These are phyloP conservation scores for Eudemis profundana DNA, from an alignment of 2,888 invertebrate species.

Conservation along the genomic window DNA sequence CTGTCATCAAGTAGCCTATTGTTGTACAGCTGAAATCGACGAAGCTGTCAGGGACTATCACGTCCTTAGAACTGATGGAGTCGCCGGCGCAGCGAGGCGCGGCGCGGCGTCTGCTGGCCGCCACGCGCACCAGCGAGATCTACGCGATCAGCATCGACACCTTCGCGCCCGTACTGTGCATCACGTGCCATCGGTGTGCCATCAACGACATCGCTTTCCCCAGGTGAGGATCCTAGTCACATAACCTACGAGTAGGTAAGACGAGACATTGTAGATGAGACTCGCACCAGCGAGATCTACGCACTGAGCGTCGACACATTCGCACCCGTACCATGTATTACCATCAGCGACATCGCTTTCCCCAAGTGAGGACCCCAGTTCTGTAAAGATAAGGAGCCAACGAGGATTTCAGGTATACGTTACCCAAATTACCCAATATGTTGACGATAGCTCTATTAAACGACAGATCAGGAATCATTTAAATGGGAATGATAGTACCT, in stretches of 20 bases:
- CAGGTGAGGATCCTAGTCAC: too few species aligned
- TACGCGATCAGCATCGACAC: slow-evolving; percentile 89
- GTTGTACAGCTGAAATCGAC: slow-evolving; percentile 70
- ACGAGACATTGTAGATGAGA: too few species aligned
- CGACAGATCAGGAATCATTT: too few species aligned
- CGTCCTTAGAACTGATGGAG: slow-evolving; percentile 89
- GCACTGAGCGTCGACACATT: slow-evolving; percentile 89
- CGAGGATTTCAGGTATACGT: too few species aligned
- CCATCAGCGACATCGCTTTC: slow-evolving; percentile 93
- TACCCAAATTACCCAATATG: too few species aligned
- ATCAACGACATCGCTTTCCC: slow-evolving; percentile 95
- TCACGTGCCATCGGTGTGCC: slow-evolving; percentile 92
- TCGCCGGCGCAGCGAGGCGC: slow-evolving; percentile 59
- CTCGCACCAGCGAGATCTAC: slow-evolving; percentile 92
- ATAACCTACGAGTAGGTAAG: too few species aligned
- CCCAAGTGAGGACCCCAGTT: slow-evolving; percentile 91
- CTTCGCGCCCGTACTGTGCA: slow-evolving; percentile 88
- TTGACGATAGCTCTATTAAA: too few species aligned
- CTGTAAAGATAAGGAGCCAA: too few species aligned
- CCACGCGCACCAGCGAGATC: slow-evolving; percentile 92
- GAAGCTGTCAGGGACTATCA: slow-evolving; percentile 88
- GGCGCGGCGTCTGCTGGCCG: slow-evolving; percentile 88
- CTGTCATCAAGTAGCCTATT: too few species aligned
- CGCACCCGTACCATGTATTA: slow-evolving; percentile 88
- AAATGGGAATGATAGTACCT: too few species aligned